Percentiles rank a stretch among this genome's conserved stretches.
Conservation (phyloP, 1,140 invertebrate genomes). For the Sycophila sp. region DNA sequence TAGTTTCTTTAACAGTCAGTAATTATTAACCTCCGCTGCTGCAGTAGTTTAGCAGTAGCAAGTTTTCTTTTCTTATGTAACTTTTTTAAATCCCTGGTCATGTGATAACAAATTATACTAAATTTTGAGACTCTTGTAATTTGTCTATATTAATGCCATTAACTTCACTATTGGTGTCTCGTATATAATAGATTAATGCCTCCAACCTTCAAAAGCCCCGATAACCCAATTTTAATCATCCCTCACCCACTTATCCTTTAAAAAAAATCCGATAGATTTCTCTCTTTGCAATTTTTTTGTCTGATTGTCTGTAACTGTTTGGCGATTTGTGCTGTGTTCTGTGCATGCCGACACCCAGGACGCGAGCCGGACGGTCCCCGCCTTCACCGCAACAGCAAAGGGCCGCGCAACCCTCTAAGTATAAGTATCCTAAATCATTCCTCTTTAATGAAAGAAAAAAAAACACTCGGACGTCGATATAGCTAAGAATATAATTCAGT, state of each 20-base stretch:
- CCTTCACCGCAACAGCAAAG: constrained; percentile 64
- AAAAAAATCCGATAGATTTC: constrained; percentile 36
- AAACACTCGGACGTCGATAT: not conserved
- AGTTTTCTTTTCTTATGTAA: not conserved
- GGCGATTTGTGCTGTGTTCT: constrained; percentile 67
- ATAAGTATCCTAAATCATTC: constrained; percentile 59
- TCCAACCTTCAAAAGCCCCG: not conserved
- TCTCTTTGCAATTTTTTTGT: constrained; percentile 47
- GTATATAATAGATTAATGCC: constrained; percentile 9
- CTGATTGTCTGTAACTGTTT: constrained; percentile 65
- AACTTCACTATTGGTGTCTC: not conserved
- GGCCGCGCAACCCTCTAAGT: constrained; percentile 66
- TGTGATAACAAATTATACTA: not conserved
- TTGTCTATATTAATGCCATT: not conserved
- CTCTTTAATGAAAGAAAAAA: constrained; percentile 42
- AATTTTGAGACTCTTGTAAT: not conserved
- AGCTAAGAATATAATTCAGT: not conserved
- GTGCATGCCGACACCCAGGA: constrained; percentile 66
- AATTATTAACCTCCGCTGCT: not conserved
- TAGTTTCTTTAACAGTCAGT: constrained; percentile 4
- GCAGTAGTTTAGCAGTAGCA: constrained; percentile 18
- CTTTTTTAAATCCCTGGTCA: not conserved
- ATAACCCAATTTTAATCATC: not conserved
- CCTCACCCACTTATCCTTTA: no score
- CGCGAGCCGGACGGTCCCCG: constrained; percentile 65